Base-by-base conservation (phyloP, 2,888 invertebrate species). In the Sisyra nigra region DNA sequence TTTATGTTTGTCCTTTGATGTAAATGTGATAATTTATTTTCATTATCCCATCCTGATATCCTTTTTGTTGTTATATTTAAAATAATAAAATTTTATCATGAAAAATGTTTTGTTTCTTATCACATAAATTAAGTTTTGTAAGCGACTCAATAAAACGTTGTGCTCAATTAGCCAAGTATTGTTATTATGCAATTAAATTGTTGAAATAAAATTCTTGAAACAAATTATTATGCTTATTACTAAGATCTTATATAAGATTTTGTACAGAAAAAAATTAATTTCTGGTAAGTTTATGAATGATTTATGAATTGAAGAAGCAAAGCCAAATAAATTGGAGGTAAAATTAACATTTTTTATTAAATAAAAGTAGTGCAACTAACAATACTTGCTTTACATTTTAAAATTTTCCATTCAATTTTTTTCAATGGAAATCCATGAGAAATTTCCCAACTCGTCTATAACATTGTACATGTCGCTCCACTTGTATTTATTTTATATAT, bases 301-400 rank as follows among this genome's bases (percentile, higher is more conserved):
- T 34, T 14, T 31, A 31, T 31, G 10, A n/a, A 31, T 31, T 31
- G 31, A 11, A 34, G 2, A 34, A 11, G 11, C 14, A 34, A 34
- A 34, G 14, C 34, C 11, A 34, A 34, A 34, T 34, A 34, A 34
- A 34, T 14, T 34, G 19, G 11, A 3, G 17, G 10, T 36, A 34
- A 34, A 24, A 7, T 24, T 24, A 24, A 24, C 24, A 24, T 24
- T 24, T 24, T 24, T 24, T 24, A 5, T 24, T n/a, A n/a, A n/a
- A n/a, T n/a, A n/a, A 11, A 14, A 39, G 10, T 32, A 32, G 32
- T 5, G 56, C 57, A 56, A 57, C 59, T 59, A 60, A 60, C 57
- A 58, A 55, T 59, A 58, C 57, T 58, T 41, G 41, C 41, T 41
- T 41, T 5, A 7, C 24, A 24, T 15, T 35, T 8, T 9, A 35